Percentiles rank a stretch among this genome's conserved stretches.
These are phyloP conservation scores for Pangasius macronema DNA, from an alignment of 2,797 vertebrate species.

Conservation along the genomic window DNA sequence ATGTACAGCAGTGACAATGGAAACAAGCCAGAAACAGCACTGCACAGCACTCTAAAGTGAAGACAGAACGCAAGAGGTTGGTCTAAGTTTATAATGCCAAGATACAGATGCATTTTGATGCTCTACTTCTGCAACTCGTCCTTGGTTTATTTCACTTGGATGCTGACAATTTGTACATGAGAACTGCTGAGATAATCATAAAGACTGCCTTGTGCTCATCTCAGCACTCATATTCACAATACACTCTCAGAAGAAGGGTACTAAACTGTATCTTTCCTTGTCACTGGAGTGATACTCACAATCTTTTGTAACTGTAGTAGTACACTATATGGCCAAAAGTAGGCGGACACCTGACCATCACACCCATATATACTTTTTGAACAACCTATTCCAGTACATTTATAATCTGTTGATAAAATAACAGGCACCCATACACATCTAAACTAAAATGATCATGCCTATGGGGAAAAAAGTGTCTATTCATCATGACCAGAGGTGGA, in stretches of 20 bases:
- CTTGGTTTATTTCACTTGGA: neutral
- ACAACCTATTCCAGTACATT: neutral
- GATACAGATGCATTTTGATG: neutral
- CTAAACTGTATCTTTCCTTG: neutral
- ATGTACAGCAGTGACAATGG: constrained; percentile 15
- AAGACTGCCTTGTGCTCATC: neutral
- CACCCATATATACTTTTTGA: neutral
- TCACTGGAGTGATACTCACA: neutral
- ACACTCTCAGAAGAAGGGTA: neutral
- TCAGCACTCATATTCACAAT: neutral
- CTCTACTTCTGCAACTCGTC: neutral
- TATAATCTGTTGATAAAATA: neutral
- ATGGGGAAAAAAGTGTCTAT: neutral
- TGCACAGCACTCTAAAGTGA: constrained; percentile 14
- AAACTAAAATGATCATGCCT: neutral
- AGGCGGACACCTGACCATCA: neutral
- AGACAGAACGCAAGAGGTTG: constrained; percentile 6
- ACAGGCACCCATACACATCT: neutral
- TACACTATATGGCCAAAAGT: neutral
- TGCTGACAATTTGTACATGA: neutral
- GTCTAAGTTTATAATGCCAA: neutral
- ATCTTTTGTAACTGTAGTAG: neutral
- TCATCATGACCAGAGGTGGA: neutral
- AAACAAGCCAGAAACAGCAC: constrained; percentile 17
- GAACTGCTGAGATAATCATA: constrained; percentile 5